phyloP scores from a whole-genome alignment of 2,797 vertebrate genomes.

The Acrocephalus scirpaceus region DNA sequence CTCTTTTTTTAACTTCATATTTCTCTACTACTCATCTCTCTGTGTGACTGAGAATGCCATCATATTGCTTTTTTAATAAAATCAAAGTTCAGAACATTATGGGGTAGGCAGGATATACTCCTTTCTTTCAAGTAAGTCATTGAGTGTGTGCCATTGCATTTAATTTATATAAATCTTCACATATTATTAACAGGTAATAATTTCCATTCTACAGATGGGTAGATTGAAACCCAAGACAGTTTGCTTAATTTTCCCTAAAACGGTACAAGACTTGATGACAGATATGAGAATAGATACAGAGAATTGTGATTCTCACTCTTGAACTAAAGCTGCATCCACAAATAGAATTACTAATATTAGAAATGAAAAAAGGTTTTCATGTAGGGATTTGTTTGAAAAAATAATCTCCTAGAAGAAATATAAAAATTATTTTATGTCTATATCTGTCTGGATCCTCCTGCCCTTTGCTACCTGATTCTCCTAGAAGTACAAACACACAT shows the following conservation, averaged over 20 bases:
- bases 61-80: background rate
- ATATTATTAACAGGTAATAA: background rate
- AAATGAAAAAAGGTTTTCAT: background rate
- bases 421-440: background rate
- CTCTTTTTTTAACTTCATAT: background rate
- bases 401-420: background rate
- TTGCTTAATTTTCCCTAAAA: background rate
- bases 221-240: background rate
- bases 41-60: background rate
- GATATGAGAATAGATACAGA: conserved; percentile 17
- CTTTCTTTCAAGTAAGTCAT: background rate
- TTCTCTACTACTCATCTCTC: background rate
- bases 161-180: background rate
- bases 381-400: background rate
- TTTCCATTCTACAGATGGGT: background rate
- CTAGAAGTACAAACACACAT: background rate
- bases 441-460: background rate
- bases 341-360: background rate
- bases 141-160: background rate
- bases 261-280: background rate
- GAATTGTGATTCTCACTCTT: conserved; percentile 2
- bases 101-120: background rate
- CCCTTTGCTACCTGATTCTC: background rate
- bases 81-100: background rate
- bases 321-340: background rate